Evolutionary conservation across 1,140 invertebrate genomes (phyloP), one percentile per base, ranked within the genome.

Genomic region (Eueides isabella): DNA sequence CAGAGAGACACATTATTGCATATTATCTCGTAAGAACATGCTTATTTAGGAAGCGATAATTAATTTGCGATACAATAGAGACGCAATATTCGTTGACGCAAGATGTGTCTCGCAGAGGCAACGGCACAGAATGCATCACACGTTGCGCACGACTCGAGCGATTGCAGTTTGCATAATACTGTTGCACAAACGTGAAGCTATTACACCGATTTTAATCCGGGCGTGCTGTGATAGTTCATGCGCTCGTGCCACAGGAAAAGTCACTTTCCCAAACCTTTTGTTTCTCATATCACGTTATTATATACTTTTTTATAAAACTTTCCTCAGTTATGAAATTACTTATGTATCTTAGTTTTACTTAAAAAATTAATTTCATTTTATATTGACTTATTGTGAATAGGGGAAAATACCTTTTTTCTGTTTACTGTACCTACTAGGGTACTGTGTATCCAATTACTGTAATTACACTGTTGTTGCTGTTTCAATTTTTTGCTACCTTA

Each of bases 161-260:
- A 90, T 90, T 88, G 85, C 86, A 86, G 85, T 87, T 89, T 89
- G 88, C 88, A 87, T 90, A 89, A 87, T 83, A 81, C 74, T 79
- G 83, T 92, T 90, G 87, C 90, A 90, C 88, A 90, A 90, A 90
- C 85, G 71, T 75, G 80, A 74, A 78, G 80, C 84, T 88, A 89
- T 87, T 88, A 88, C 86, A 82, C 77, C 81, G 86, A 89, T 90
- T 89, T 86, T 88, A 88, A 92, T 88, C 86, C 86, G 85, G 83
- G 87, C 88, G 86, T 90, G 86, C 84, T 67, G 80, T 78, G 80
- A 86, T 88, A 86, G 90, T 87, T 89, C 90, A 87, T 84, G 84
- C 80, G 80, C 80, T 80, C 76, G 78, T 74, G 71, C 74, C 83
- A 77, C 79, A 89, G 85, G 85, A 90, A 87, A 81, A 76, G 78